Percentiles rank a stretch among this genome's conserved stretches.
Evolutionary conservation across 1,140 invertebrate species (phyloP).

Genomic region (Chironomus striatipennis): DNA sequence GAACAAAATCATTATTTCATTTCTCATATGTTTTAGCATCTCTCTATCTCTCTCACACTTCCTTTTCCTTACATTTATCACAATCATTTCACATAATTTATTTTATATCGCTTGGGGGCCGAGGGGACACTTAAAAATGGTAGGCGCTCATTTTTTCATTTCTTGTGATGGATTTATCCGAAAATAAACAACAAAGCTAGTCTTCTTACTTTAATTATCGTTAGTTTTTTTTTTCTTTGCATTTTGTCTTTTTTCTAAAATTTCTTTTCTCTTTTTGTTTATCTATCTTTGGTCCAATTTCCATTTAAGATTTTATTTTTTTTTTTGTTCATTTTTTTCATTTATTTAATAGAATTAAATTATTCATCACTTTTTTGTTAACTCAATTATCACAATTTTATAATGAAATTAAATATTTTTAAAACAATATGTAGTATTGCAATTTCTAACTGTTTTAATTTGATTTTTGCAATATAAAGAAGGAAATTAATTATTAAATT

Average conservation of each 20-base stretch:
- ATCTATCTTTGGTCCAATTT: slow-evolving; percentile 4
- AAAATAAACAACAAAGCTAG: too few relatives aligned
- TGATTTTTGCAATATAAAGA: too few relatives aligned
- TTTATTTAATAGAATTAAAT: background rate
- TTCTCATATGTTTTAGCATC: background rate
- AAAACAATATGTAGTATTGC: background rate
- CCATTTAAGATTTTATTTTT: background rate
- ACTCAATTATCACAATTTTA: background rate
- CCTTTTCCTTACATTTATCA: background rate
- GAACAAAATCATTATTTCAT: slow-evolving; percentile 11
- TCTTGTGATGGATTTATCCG: too few relatives aligned
- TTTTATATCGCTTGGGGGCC: too few relatives aligned
- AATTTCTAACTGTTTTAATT: too few relatives aligned
- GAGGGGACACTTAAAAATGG: too few relatives aligned
- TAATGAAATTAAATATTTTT: background rate
- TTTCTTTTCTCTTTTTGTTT: background rate
- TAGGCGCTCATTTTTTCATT: too few relatives aligned
- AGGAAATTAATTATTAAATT: too few relatives aligned
- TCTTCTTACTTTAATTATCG: too few relatives aligned
- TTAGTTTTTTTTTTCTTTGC: too few relatives aligned
- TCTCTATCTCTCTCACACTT: background rate
- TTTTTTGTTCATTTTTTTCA: background rate
- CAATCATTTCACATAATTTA: too few relatives aligned
- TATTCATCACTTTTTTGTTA: background rate
- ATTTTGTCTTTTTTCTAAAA: too few relatives aligned